Evolutionary conservation across 2,797 vertebrate species (phyloP), one percentile per base, ranked within the genome.

Genomic region (Trematomus bernacchii): DNA sequence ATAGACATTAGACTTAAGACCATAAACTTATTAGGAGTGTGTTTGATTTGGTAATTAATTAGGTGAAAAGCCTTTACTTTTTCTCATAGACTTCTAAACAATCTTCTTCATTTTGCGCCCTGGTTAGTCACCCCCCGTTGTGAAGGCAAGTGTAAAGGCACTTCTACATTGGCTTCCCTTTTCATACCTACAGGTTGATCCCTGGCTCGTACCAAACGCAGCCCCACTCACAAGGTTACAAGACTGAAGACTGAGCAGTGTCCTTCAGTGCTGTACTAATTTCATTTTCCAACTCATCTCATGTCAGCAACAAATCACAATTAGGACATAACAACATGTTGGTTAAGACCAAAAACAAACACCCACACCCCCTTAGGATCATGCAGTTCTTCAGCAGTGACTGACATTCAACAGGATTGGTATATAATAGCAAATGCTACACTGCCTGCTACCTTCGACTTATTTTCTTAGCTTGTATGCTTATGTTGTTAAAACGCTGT

Each of bases 251-350:
- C 59, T 40, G 54, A 43, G 40, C 48, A 23, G 66, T 23, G 14
- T n/a, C 44, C 18, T 47, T 75, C 15, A 40, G 0, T 6, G 3
- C 58, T 53, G 37, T 37, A 58, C 42, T 27, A 58, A 76, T 70
- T 15, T 51, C 64, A 63, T 43, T 6, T 11, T 7, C 18, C 46
- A 16, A n/a, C 27, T 59, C 19, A 46, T 23, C 60, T 79, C 54
- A 43, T 47, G 18, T 14, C 66, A 44, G 40, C 66, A 44, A 44
- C n/a, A 77, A 57, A 53, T 52, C 74, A 58, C 10, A 71, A 62
- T 52, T 53, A 55, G 48, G 55, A 53, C 44, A 44, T 27, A 48
- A 67, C 10, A 33, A 48, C 27, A 27, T 27, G 27, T 27, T 27
- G 27, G 27, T 27, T 27, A 27, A 27, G 27, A 1, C n/a, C 61